Evolutionary conservation across 1,140 invertebrate genomes (phyloP), one percentile per base, ranked within the genome.

Genomic region (Drosophila pectinifera): DNA sequence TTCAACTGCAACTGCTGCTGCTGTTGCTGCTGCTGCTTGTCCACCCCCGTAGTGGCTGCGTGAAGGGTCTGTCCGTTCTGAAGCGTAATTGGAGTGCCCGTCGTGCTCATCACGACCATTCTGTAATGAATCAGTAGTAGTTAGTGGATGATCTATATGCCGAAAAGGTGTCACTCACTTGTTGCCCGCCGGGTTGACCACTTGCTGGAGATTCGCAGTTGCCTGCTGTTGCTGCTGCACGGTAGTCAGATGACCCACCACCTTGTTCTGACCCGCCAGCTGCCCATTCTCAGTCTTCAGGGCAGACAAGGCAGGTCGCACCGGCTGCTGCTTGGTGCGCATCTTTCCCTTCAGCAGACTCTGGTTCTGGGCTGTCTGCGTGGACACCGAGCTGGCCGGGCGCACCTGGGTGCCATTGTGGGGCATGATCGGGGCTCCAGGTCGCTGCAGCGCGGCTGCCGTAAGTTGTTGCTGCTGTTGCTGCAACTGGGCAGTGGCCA

Each of bases 371-470:
- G 94, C 94, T 2, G 95, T 96, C 91, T 96, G 96, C 4, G 95
- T 96, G 2, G 95, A 96, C 10, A 96, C 95, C 0, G 95, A 96
- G 88, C 95, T 95, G 2, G 95, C 95, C 5, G 95, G 95, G 26
- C 96, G 93, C 59, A 96, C 95, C 73, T 94, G 94, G 11, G 94
- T 92, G 28, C 85, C 91, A 41, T 90, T 89, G 26, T 95, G 95
- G 6, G 95, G 95, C 46, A 95, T 67, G 65, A 95, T 95, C 49
- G 88, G 80, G 20, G 90, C 74, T 4, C 82, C 88, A 1, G 74
- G 51, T 0, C 83, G 86, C 58, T 91, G 90, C 34, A 80, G 18
- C 7, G 82, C 73, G 10, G 76, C 73, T 10, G 78, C 76, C 13
- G 75, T 68, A 56, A 79, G 43, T 24, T 77, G 78, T 18, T 91